These are phyloP conservation scores for Coryphaenoides rupestris DNA, from an alignment of 2,113 vertebrate species.

Conservation along the genomic window DNA sequence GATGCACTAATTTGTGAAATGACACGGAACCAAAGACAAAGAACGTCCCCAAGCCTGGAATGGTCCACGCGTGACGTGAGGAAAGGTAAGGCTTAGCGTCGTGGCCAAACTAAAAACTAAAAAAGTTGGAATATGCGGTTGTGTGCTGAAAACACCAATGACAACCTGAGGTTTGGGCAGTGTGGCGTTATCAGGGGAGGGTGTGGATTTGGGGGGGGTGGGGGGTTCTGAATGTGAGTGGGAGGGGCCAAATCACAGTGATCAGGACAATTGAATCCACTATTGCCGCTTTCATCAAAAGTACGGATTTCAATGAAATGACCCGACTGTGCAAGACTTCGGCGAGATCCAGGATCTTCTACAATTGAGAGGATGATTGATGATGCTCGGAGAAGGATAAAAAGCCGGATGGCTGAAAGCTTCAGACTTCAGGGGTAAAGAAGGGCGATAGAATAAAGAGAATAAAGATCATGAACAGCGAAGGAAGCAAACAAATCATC, in stretches of 20 bases:
- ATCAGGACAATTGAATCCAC: no score
- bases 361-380: constrained; percentile 7
- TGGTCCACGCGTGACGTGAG: neutral
- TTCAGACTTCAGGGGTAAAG: neutral
- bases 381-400: constrained; percentile 5
- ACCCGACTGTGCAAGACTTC: no score
- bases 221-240: constrained; percentile 17
- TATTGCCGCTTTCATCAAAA: no score
- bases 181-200: neutral
- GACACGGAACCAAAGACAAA: no score
- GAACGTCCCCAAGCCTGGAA: no score
- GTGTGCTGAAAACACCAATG: no score
- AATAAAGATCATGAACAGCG: constrained; percentile 27
- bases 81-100: neutral
- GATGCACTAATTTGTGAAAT: no score
- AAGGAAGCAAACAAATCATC: constrained; percentile 36
- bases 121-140: neutral
- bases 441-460: neutral
- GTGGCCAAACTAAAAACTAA: no score
- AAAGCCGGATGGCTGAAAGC: neutral
- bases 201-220: neutral
- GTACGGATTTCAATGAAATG: no score
- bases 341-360: neutral
- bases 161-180: no score
- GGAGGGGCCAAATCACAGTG: neutral